A percentile compares a stretch with the other conserved stretches of the same genome.
phyloP scores from a whole-genome alignment of 2,797 vertebrate genomes.

The Neopelma chrysocephalum region DNA sequence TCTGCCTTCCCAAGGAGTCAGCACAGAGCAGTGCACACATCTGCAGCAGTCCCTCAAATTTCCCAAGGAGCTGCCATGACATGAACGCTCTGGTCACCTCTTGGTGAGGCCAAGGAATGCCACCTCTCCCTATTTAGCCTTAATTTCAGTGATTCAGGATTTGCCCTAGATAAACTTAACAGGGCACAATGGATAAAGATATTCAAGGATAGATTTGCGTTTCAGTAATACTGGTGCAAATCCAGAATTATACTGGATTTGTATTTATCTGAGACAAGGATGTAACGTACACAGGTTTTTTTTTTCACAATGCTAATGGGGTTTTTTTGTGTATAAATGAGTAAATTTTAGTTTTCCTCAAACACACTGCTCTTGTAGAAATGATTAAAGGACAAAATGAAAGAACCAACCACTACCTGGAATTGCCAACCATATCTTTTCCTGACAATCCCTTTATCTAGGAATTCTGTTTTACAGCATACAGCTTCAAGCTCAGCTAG shows the following conservation, averaged over 20 bases:
- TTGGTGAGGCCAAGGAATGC: background rate
- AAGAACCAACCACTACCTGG: background rate
- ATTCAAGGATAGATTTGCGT: background rate
- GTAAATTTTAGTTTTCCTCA: background rate
- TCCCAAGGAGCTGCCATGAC: background rate
- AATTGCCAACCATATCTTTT: background rate
- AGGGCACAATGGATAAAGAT: conserved; percentile 11
- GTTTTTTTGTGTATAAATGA: background rate
- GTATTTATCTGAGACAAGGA: background rate
- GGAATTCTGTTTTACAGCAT: background rate
- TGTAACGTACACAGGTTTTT: background rate
- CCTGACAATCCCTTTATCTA: background rate
- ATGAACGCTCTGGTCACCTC: background rate
- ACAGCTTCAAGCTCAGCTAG: background rate
- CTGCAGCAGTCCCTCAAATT: background rate
- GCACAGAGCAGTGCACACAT: background rate
- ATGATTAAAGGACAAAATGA: background rate
- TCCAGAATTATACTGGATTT: conserved; percentile 53
- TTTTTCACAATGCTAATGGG: background rate
- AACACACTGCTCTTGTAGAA: background rate
- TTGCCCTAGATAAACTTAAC: background rate
- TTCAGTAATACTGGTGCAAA: conserved; percentile 30
- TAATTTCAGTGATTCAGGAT: background rate
- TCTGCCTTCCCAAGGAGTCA: background rate
- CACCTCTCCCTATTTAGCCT: background rate